phyloP scores from a whole-genome alignment of 2,797 vertebrate genomes.

The Mormyrops boulengeri region DNA sequence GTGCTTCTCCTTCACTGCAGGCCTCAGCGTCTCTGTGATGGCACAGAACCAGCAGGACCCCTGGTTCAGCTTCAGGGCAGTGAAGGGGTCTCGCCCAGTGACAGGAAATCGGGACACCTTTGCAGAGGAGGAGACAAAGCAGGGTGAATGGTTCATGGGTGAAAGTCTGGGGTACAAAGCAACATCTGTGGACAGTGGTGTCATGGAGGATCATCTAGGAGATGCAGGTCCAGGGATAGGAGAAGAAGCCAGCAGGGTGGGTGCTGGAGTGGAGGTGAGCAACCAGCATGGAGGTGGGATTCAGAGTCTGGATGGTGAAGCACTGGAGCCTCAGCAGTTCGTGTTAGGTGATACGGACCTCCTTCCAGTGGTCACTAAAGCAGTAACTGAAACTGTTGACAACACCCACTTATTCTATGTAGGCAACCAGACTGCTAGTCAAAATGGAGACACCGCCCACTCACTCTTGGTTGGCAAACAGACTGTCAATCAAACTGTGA shows the following conservation, averaged over 20 bases:
- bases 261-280: not conserved
- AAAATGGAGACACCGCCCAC: not conserved
- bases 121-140: conserved; percentile 15
- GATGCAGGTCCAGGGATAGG: not conserved
- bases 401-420: not conserved
- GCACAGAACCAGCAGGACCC: conserved; percentile 20
- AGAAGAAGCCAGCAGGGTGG: not conserved
- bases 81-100: not conserved
- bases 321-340: not conserved
- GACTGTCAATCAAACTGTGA: conserved; percentile 20
- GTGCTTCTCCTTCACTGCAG: conserved; percentile 30
- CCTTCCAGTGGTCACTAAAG: conserved; percentile 14
- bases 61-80: conserved; percentile 20
- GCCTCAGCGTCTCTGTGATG: conserved; percentile 12
- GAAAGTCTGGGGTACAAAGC: not conserved
- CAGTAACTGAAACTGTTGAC: not conserved
- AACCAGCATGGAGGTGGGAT: not conserved
- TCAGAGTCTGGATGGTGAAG: not conserved
- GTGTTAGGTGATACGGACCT: not conserved
- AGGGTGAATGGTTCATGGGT: not conserved
- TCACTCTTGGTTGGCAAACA: not conserved
- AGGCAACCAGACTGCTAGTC: conserved; percentile 18
- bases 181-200: not conserved
- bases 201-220: not conserved
- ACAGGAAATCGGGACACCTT: not conserved